These are phyloP conservation scores for Myotis vivesi DNA, from an alignment of 2,797 vertebrate species.

Conservation along the genomic window DNA sequence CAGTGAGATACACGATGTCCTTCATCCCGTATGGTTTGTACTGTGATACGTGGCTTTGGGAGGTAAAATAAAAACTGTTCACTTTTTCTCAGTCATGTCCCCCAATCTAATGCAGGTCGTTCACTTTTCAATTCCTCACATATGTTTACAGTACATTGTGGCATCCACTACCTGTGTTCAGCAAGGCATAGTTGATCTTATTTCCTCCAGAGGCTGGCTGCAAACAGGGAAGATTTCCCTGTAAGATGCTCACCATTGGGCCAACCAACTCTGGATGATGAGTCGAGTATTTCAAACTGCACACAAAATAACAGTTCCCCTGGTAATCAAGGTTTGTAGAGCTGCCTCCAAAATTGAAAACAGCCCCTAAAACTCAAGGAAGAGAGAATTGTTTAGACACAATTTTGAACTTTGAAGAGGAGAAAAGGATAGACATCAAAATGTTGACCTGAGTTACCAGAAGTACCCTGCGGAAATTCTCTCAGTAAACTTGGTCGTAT, in stretches of 20 bases:
- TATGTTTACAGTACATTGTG: neutral
- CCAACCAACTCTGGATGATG: neutral
- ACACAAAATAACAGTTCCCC: neutral
- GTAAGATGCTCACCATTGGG: neutral
- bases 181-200: neutral
- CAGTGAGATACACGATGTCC: neutral
- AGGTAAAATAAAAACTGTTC: neutral
- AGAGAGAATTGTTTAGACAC: neutral
- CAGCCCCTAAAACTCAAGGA: neutral
- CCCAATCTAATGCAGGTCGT: neutral
- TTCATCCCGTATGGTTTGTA: neutral
- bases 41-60: neutral
- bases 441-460: neutral
- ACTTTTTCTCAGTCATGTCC: neutral
- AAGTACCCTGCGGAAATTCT: neutral
- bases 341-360: neutral
- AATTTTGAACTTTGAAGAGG: neutral
- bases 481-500: neutral
- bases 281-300: neutral
- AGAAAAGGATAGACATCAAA: neutral
- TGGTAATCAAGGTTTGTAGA: neutral
- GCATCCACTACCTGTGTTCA: neutral
- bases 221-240: neutral
- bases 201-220: neutral
- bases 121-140: neutral